Percentiles rank a stretch among this genome's conserved stretches.
Evolutionary conservation across 1,140 invertebrate genomes (phyloP).

Genomic region (Tetraneura akinire): DNA sequence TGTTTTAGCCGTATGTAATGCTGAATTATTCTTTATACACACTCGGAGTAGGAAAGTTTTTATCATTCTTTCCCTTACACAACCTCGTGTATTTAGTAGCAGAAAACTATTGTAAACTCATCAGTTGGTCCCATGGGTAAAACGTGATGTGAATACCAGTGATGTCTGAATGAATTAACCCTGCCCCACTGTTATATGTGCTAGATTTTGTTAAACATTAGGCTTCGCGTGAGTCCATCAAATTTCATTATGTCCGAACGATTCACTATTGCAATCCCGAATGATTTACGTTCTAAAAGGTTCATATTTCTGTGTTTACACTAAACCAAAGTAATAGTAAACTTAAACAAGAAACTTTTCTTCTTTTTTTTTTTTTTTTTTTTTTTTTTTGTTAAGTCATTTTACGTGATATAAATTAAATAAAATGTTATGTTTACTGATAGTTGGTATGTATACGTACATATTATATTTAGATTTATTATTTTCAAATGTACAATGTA

Average conservation of each 20-base stretch:
- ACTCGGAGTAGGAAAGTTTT: constrained; percentile 15
- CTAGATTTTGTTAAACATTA: constrained; percentile 28
- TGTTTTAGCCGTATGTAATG: constrained; percentile 7
- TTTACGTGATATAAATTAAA: background rate
- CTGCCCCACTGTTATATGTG: background rate
- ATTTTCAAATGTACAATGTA: background rate
- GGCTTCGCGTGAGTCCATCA: constrained; percentile 13
- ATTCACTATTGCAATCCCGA: constrained; percentile 20
- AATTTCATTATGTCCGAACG: constrained; percentile 39
- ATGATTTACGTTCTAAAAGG: constrained; percentile 25
- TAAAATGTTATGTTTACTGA: background rate
- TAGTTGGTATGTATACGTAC: background rate
- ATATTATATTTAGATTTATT: background rate
- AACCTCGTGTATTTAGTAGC: constrained; percentile 33
- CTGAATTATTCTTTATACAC: constrained; percentile 14
- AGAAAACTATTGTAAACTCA: constrained; percentile 51
- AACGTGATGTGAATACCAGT: constrained; percentile 45
- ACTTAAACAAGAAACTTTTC: background rate
- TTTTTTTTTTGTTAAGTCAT: background rate
- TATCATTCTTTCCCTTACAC: background rate
- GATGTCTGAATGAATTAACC: constrained; percentile 40
- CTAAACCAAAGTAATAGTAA: background rate
- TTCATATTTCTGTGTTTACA: constrained; percentile 9
- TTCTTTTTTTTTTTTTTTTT: background rate
- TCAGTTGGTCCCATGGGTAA: constrained; percentile 38